phyloP scores from a whole-genome alignment of 2,888 invertebrate genomes.

The Athalia cordata region DNA sequence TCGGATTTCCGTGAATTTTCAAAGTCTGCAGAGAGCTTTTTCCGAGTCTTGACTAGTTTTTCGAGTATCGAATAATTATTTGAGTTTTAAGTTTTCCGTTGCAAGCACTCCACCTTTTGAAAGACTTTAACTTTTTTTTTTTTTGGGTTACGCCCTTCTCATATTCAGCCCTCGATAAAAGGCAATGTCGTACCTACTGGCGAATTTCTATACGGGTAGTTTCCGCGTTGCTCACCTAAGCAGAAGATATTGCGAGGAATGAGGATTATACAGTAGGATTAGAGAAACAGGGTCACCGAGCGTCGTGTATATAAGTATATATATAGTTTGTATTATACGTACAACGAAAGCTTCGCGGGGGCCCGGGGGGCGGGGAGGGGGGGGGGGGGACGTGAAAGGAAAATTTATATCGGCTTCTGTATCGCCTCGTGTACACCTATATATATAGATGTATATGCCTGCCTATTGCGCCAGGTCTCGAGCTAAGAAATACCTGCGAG shows the following conservation, averaged over 20 bases:
- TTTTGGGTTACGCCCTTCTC: too few relatives aligned
- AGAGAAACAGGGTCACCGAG: constrained; percentile 61
- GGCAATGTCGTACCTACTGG: not conserved
- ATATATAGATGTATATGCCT: constrained; percentile 47
- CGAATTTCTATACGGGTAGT: constrained; percentile 37
- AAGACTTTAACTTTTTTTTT: too few relatives aligned
- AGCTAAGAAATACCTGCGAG: constrained; percentile 17
- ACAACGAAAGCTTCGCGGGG: too few relatives aligned
- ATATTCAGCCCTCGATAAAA: not conserved
- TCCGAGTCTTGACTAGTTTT: too few relatives aligned
- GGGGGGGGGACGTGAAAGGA: constrained; percentile 43
- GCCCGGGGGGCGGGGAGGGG: not conserved
- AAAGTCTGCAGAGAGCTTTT: too few relatives aligned
- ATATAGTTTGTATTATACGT: not conserved
- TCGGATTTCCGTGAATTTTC: too few relatives aligned
- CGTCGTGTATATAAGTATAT: constrained; percentile 28
- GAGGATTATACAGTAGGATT: constrained; percentile 65
- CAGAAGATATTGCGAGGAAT: constrained; percentile 62
- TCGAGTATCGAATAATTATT: too few relatives aligned
- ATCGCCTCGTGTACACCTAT: too few relatives aligned
- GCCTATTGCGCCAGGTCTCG: too few relatives aligned
- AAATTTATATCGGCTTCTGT: constrained; percentile 62
- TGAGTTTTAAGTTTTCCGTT: too few relatives aligned
- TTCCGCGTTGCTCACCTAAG: constrained; percentile 53
- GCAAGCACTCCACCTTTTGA: too few relatives aligned